Conservation (phyloP, 1,140 invertebrate genomes). For the Homarus americanus region DNA sequence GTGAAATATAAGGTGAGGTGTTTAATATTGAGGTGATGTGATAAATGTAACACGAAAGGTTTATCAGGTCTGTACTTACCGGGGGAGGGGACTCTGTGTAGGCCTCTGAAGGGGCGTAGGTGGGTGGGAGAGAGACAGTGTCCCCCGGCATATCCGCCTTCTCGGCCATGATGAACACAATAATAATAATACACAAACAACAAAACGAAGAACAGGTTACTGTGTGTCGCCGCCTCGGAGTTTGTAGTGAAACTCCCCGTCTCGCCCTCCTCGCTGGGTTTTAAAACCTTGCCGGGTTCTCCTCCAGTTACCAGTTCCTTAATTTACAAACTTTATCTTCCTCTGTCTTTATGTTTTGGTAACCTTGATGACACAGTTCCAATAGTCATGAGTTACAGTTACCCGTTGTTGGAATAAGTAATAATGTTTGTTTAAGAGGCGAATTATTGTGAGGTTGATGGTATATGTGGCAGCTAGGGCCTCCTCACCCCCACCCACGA, state of each 20-base stretch:
- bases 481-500: background rate
- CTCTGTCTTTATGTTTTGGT: too few relatives aligned
- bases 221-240: background rate
- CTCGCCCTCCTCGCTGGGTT: background rate
- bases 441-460: background rate
- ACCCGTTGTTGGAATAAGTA: too few relatives aligned
- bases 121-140: slow-evolving; percentile 60
- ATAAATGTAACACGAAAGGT: background rate
- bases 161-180: slow-evolving; percentile 39
- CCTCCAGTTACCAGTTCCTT: background rate
- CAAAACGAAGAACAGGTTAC: background rate
- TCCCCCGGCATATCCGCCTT: slow-evolving; percentile 48
- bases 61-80: slow-evolving; percentile 48
- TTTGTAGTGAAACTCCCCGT: background rate
- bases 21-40: background rate
- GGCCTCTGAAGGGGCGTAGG: slow-evolving; percentile 64
- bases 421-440: too few relatives aligned
- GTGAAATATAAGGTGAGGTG: background rate
- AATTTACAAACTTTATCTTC: background rate
- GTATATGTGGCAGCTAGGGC: background rate
- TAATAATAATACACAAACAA: slow-evolving; percentile 16
- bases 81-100: slow-evolving; percentile 67
- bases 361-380: too few relatives aligned
- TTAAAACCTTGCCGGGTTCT: background rate
- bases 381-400: too few relatives aligned